These are phyloP conservation scores for Capitella teleta DNA, from an alignment of 1,140 invertebrate species.

Conservation along the genomic window DNA sequence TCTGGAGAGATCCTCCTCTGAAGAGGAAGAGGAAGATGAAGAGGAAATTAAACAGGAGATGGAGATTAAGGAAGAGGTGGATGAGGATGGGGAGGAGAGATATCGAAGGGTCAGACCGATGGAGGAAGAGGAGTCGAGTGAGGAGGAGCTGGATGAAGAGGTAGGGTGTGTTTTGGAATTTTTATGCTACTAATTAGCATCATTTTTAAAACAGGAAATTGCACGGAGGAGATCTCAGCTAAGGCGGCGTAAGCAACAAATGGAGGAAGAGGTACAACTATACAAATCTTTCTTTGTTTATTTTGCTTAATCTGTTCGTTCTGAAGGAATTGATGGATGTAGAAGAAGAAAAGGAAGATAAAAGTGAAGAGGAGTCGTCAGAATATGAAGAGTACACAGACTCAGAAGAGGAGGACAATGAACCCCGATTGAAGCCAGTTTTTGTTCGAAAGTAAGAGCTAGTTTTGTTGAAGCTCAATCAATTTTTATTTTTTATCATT, in stretches of 20 bases:
- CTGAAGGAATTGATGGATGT: constrained; percentile 47
- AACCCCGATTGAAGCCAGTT: constrained; percentile 85
- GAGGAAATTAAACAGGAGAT: no score
- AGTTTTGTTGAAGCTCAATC: background rate
- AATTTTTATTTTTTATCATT: background rate
- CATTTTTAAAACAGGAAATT: constrained; percentile 33
- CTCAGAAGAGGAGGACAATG: constrained; percentile 58
- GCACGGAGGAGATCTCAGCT: constrained; percentile 63
- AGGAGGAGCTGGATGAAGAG: constrained; percentile 27
- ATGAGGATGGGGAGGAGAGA: constrained; percentile 38
- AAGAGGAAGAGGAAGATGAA: constrained; percentile 5
- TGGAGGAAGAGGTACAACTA: constrained; percentile 47
- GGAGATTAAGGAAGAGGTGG: constrained; percentile 8
- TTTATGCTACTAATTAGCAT: background rate
- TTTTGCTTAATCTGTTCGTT: background rate
- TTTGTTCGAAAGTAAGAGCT: constrained; percentile 72
- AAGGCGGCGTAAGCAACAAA: constrained; percentile 55
- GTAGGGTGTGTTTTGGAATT: background rate
- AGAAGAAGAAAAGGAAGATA: constrained; percentile 62
- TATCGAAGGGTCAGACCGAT: constrained; percentile 43
- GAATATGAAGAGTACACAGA: constrained; percentile 56
- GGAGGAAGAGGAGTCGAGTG: constrained; percentile 37
- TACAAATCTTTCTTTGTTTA: background rate
- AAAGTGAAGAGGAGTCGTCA: constrained; percentile 54
- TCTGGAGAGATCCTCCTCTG: constrained; percentile 14